Conservation (phyloP, 1,140 invertebrate species). For the Bombus breviceps region DNA sequence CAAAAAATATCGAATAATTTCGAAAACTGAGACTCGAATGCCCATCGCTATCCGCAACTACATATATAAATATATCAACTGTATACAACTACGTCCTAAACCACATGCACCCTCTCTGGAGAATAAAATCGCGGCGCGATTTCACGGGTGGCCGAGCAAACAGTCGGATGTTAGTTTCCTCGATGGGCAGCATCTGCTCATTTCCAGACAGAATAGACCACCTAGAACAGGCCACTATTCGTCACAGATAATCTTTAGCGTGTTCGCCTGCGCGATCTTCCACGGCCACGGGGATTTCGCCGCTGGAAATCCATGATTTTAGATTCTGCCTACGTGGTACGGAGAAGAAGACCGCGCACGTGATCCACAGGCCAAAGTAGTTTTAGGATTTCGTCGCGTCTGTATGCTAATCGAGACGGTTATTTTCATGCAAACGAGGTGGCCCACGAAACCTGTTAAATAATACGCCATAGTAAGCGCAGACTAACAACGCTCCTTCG, state of each 20-base stretch:
- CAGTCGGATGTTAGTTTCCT: neutral
- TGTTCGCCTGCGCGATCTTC: neutral
- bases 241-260: conserved; percentile 65
- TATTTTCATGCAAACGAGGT: conserved; percentile 55
- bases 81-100: neutral
- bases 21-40: too few relatives aligned
- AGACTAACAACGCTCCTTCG: neutral
- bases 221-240: conserved; percentile 58
- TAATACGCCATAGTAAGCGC: conserved; percentile 34
- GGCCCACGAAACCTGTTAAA: conserved; percentile 1
- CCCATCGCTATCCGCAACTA: too few relatives aligned
- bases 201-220: conserved; percentile 56
- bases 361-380: conserved; percentile 16
- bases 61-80: neutral
- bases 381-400: conserved; percentile 44
- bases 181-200: conserved; percentile 41
- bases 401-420: conserved; percentile 52
- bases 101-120: neutral
- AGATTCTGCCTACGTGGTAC: conserved; percentile 41
- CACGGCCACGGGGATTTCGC: neutral
- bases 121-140: neutral
- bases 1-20: too few relatives aligned
- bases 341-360: neutral
- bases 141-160: neutral
- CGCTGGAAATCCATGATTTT: conserved; percentile 34